Evolutionary conservation across 1,140 invertebrate species (phyloP), one percentile per base, ranked within the genome.

Genomic region (Drosophila mauritiana): DNA sequence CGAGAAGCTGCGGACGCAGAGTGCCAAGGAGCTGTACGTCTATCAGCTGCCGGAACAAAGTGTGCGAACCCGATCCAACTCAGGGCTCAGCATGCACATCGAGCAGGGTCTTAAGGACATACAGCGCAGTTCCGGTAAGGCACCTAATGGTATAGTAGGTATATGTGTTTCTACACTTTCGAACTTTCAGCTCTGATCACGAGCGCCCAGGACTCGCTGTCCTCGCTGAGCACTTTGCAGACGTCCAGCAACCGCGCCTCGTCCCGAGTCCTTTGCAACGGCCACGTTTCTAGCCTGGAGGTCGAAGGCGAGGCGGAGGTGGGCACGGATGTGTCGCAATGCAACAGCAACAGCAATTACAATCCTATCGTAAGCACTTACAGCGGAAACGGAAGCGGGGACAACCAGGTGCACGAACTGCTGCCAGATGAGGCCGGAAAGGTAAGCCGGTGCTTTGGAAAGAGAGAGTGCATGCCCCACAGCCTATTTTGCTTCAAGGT

Each of bases 401-500:
- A 63, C 31, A 67, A 80, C 48, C 81, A 85, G 36, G 63, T 75
- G 72, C 83, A 85, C 79, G 83, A 88, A 53, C 51, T 83, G 75
- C 84, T 77, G 67, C 84, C 84, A 83, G 83, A 88, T 88, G 83
- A 88, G 86, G 78, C 81, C 91, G 91, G 93, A 92, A 94, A 95
- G 95, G 95, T 95, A 95, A 95, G 95, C 93, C 93, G 94, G 93
- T 94, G 94, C 93, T 94, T 92, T 93, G 92, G 92, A 92, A 92
- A 93, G 83, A 92, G 93, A 92, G 90, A 93, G 94, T 95, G 95
- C 95, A 95, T 95, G 95, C 95, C 95, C 93, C 94, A 94, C 85
- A 94, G 93, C 94, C 94, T 95, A 93, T 95, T 95, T 93, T 96
- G 95, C 95, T 95, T 95, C 94, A 95, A 96, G 95, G 95, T 96